Evolutionary conservation across 2,113 vertebrate genomes (phyloP).

Genomic region (Tretioscincus oriximinensis): DNA sequence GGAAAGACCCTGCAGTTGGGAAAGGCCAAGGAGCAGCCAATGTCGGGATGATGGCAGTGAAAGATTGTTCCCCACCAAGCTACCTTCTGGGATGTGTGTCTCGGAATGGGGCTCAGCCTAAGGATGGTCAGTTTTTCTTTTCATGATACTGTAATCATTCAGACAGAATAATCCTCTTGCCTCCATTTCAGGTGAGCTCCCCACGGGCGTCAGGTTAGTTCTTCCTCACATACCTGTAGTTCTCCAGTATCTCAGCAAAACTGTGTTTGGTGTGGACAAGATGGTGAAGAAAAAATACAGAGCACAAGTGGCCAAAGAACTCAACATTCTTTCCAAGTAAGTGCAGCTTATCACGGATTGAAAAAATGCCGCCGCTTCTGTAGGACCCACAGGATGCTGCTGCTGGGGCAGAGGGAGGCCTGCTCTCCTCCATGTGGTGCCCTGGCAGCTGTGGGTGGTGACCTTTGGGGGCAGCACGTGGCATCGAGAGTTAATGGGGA

Average conservation of each 20-base stretch:
- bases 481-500: too few species aligned
- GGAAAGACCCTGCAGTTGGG: too few species aligned
- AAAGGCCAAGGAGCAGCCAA: too few species aligned
- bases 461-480: too few species aligned
- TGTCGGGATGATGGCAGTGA: too few species aligned
- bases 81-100: too few species aligned
- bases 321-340: conserved; percentile 96
- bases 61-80: too few species aligned
- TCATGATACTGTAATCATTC: not conserved
- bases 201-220: conserved; percentile 81
- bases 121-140: not conserved
- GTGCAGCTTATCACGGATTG: conserved; percentile 37
- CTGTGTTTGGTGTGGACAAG: conserved; percentile 81
- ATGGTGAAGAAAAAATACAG: conserved; percentile 89
- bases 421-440: too few species aligned
- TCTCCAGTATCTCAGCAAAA: conserved; percentile 85
- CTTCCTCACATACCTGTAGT: conserved; percentile 87
- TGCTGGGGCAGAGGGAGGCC: not conserved
- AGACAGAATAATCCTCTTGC: not conserved
- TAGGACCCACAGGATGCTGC: not conserved
- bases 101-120: too few species aligned
- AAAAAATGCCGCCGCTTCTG: not conserved
- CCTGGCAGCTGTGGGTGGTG: too few species aligned
- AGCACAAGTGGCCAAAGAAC: conserved; percentile 88
- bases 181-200: conserved; percentile 75